Evolutionary conservation across 2,113 vertebrate species (phyloP).

Genomic region (Aegithalos caudatus): DNA sequence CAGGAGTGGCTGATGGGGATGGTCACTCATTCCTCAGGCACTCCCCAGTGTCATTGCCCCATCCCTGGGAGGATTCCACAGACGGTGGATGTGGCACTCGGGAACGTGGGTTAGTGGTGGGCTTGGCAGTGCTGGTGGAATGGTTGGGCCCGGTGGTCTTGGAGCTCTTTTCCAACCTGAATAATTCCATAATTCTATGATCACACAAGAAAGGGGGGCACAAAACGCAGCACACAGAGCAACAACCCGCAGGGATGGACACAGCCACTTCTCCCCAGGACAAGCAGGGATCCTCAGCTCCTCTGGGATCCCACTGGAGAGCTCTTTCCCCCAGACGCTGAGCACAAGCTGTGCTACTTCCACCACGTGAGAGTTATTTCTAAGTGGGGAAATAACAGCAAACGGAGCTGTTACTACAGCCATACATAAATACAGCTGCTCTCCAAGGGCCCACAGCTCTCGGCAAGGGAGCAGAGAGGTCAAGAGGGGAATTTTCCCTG

Average conservation of each 20-base stretch:
- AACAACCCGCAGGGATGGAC: not conserved
- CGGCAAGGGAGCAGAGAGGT: not conserved
- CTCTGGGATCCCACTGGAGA: not conserved
- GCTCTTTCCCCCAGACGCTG: not conserved
- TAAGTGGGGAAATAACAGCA: not conserved
- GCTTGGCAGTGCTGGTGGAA: not conserved
- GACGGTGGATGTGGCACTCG: not conserved
- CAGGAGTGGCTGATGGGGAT: not conserved
- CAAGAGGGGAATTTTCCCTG: not conserved
- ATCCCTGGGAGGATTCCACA: not conserved
- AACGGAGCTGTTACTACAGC: not conserved
- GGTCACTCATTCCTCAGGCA: not conserved
- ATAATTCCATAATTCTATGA: not conserved
- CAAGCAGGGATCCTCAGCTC: not conserved
- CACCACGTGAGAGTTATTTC: not conserved
- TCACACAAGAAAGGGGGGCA: too few species aligned
- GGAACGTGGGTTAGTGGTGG: not conserved
- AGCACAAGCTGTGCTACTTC: not conserved
- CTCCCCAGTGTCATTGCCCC: rapidly evolving
- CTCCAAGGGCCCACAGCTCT: not conserved
- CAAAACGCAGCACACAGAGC: not conserved
- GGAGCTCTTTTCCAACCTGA: not conserved
- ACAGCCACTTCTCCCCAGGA: rapidly evolving
- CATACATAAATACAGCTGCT: not conserved
- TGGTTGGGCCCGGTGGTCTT: not conserved